Base-by-base conservation (phyloP, 2,113 vertebrate species). In the Polypterus senegalus region DNA sequence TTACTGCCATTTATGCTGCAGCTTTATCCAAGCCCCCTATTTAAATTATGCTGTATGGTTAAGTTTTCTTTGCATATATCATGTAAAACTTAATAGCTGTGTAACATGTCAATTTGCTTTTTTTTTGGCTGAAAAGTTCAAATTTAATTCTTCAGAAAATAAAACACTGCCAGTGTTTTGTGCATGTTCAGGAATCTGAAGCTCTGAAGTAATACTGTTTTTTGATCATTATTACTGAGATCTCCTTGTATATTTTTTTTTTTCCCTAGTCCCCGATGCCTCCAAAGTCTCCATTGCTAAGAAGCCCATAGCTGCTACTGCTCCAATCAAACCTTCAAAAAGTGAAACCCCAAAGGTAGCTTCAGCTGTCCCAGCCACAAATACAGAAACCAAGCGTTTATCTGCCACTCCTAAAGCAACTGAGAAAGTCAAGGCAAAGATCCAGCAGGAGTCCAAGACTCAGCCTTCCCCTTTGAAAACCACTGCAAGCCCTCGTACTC, bases 271-370 rank as follows among this genome's bases (percentile, higher is more conserved):
- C 48, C 63, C 63, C 66, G 77, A 70, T 61, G 67, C 76, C 6
- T 60, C 67, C 27, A 49, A 71, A 47, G 60, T 59, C 59, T 4
- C 71, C 49, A 54, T 46, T 3, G 58, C 72, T 9, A 84, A 79
- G 69, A 85, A 77, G 66, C 66, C 69, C n/a, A 3, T 67, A 46
- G 11, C 69, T 61, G 53, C 73, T 9, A 68, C 79, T 70, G 5
- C 68, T 62, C 47, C 68, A 9, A 46, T 69, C 64, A 86, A 77
- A 69, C 85, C 84, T 67, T 63, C 77, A 46, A 85, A 74, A 58
- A 57, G 63, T 0, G 80, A 83, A n/a, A 27, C 66, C 6, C 64
- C 73, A 8, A 27, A 10, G 10, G 54, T 10, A 5, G 54, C 74
- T 4, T 10, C 73, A 47, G 1, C 72, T 4, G 4, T 77, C 67